Conservation (phyloP, 2,888 invertebrate genomes). For the Heliconius ethilla region DNA sequence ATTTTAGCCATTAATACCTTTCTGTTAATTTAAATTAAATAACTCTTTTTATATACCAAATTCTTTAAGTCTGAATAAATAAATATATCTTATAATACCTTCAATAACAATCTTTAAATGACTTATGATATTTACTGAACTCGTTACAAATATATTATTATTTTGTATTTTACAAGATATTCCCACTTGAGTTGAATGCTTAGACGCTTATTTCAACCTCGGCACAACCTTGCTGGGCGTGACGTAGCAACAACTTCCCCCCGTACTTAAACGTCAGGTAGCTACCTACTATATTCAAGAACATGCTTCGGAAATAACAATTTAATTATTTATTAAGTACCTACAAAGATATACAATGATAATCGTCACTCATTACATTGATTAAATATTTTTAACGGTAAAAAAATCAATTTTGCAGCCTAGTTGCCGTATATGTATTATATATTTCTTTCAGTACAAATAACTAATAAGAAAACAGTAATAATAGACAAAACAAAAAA, state of each 20-base stretch:
- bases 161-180: constrained; percentile 4
- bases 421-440: no score
- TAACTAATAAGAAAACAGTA: background rate
- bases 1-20: background rate
- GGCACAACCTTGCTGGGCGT: constrained; percentile 8
- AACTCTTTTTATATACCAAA: background rate
- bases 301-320: background rate
- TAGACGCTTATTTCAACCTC: constrained; percentile 10
- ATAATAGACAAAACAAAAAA: background rate
- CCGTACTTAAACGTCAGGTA: background rate
- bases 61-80: background rate
- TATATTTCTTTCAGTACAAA: background rate
- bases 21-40: background rate
- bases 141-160: background rate
- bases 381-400: background rate
- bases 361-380: background rate
- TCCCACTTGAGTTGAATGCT: constrained; percentile 3
- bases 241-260: constrained; percentile 8
- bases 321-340: background rate
- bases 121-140: background rate
- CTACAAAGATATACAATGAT: background rate
- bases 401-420: no score
- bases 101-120: background rate
- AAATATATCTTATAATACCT: background rate
- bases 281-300: constrained; percentile 1